These are phyloP conservation scores for Euborellia annulipes DNA, from an alignment of 1,140 invertebrate species.

Conservation along the genomic window DNA sequence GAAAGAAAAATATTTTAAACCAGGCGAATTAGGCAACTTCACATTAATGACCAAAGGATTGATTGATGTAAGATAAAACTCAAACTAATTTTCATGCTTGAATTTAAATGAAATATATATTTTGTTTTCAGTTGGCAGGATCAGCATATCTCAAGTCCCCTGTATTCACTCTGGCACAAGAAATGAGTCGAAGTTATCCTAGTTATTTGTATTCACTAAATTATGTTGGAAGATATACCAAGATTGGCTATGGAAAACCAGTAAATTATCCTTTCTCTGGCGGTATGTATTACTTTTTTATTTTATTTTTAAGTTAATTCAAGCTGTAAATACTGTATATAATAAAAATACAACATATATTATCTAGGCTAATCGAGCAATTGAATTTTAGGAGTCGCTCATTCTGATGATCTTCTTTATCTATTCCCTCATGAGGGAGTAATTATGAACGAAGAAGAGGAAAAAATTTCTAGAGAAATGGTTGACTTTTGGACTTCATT, in stretches of 20 bases:
- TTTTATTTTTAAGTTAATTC: too few species aligned
- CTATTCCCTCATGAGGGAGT: slow-evolving; percentile 24
- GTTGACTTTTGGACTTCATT: slow-evolving; percentile 31
- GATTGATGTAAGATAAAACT: slow-evolving; percentile 16
- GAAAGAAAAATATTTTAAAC: slow-evolving; percentile 15
- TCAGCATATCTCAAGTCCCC: slow-evolving; percentile 15
- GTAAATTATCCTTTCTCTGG: slow-evolving; percentile 17
- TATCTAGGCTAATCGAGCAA: too few species aligned
- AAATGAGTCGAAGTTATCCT: slow-evolving; percentile 8
- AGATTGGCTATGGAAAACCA: slow-evolving; percentile 16
- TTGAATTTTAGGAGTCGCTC: slow-evolving; percentile 24
- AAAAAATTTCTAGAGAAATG: slow-evolving; percentile 26
- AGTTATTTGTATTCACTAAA: slow-evolving; percentile 21
- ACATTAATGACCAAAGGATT: slow-evolving; percentile 18
- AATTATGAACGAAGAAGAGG: slow-evolving; percentile 7
- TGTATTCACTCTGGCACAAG: slow-evolving; percentile 13
- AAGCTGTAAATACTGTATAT: too few species aligned
- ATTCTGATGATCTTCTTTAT: slow-evolving; percentile 32
- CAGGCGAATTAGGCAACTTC: slow-evolving; percentile 16
- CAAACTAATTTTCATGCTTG: too few species aligned
- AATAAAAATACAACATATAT: too few species aligned
- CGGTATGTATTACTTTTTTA: neutral
- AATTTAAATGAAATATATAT: too few species aligned
- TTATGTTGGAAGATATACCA: slow-evolving; percentile 17
- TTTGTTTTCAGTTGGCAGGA: too few species aligned